phyloP scores from a whole-genome alignment of 2,113 vertebrate genomes.

The Gasterosteus nipponicus region DNA sequence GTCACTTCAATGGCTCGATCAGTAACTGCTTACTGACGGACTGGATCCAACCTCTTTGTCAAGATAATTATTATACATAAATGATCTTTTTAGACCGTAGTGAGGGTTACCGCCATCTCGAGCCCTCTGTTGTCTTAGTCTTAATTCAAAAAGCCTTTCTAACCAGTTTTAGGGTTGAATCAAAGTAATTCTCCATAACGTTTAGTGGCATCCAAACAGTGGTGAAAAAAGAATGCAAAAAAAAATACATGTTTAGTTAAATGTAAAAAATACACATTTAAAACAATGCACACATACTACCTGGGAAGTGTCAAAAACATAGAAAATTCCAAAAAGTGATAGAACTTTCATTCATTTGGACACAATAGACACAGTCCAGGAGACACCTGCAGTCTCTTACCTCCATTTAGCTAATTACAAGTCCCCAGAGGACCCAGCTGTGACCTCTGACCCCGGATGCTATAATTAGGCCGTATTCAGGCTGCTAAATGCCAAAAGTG shows the following conservation, averaged over 20 bases:
- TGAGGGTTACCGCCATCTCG: not conserved
- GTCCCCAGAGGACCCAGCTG: constrained; percentile 72
- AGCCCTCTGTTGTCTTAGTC: constrained; percentile 4
- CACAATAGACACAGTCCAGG: constrained; percentile 38
- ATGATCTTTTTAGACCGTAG: not conserved
- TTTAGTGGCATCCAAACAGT: not conserved
- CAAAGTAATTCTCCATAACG: not conserved
- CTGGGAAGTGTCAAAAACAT: not conserved
- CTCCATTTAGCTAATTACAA: constrained; percentile 69
- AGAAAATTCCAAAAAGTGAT: not conserved
- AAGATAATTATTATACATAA: constrained; percentile 5
- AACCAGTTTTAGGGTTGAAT: constrained; percentile 1
- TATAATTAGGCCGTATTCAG: constrained; percentile 72
- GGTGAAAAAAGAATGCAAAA: not conserved
- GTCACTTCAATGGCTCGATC: constrained; percentile 51
- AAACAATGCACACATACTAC: not conserved
- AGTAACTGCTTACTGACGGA: constrained; percentile 53
- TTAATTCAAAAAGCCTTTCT: not conserved
- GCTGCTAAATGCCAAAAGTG: constrained; percentile 44
- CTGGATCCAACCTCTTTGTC: constrained; percentile 15
- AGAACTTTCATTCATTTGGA: not conserved
- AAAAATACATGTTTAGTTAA: not conserved
- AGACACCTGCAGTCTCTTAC: constrained; percentile 67
- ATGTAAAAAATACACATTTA: not conserved
- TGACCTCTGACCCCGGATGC: constrained; percentile 70